Percentiles rank a stretch among this genome's conserved stretches.
Conservation (phyloP, 1,140 invertebrate species). For the Heliconius himera region DNA sequence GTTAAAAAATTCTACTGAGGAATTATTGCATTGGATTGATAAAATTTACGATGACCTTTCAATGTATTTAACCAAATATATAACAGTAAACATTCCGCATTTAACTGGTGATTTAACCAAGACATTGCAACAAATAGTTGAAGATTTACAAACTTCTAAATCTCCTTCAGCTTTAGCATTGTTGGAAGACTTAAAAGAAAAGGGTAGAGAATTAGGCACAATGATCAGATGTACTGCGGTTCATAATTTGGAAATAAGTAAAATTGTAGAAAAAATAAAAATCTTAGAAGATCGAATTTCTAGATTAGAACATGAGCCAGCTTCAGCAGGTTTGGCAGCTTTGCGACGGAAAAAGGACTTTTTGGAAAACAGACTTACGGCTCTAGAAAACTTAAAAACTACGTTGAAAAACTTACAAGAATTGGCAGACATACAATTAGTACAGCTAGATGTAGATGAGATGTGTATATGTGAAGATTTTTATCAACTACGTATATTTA, state of each 20-base stretch:
- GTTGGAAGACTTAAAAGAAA: slow-evolving; percentile 56
- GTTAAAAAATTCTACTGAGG: slow-evolving; percentile 49
- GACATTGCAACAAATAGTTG: slow-evolving; percentile 68
- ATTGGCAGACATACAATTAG: slow-evolving; percentile 44
- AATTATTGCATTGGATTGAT: slow-evolving; percentile 67
- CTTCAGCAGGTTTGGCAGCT: slow-evolving; percentile 58
- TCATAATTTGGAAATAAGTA: slow-evolving; percentile 66
- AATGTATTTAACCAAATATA: slow-evolving; percentile 56
- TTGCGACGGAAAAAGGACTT: slow-evolving; percentile 66
- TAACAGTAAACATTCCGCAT: slow-evolving; percentile 57
- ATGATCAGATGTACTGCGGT: slow-evolving; percentile 60
- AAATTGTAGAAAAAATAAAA: slow-evolving; percentile 66
- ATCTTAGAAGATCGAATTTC: slow-evolving; percentile 62
- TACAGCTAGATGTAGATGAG: slow-evolving; percentile 51
- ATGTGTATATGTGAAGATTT: slow-evolving; percentile 69
- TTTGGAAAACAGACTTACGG: slow-evolving; percentile 56
- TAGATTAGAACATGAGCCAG: slow-evolving; percentile 55
- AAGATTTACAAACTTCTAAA: slow-evolving; percentile 54
- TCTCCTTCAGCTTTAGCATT: slow-evolving; percentile 50
- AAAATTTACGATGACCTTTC: slow-evolving; percentile 65
- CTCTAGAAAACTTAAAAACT: slow-evolving; percentile 63
- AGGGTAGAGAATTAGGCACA: slow-evolving; percentile 56
- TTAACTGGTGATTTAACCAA: slow-evolving; percentile 65
- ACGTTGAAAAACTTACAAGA: slow-evolving; percentile 57
- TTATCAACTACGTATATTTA: slow-evolving; percentile 70